Base-by-base conservation (phyloP, 2,888 invertebrate genomes). In the Sepiola atlantica region DNA sequence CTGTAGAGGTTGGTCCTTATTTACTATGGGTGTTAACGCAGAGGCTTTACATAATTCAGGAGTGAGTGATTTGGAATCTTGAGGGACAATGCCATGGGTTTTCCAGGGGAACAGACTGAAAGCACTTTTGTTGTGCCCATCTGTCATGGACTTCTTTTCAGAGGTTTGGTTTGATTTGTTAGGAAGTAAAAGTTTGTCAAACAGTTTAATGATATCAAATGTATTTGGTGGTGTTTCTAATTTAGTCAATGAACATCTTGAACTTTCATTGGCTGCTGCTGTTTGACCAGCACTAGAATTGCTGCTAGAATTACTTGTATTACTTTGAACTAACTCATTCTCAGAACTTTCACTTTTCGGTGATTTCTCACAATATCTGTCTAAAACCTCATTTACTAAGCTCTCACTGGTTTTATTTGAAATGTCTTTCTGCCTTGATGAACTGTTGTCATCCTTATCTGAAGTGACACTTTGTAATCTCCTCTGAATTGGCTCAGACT, bases 171-270 rank as follows among this genome's bases (percentile, higher is more conserved):
- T 94, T 94, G 95, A 94, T 94, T 95, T 95, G n/a, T 95, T 95
- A 20, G 96, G 96, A 21, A 97, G 95, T 54, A 97, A 95, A 16
- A 97, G 95, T 94, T 96, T 96, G 95, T 97, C 96, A 95, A 97
- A 96, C 94, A 97, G 95, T 57, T 96, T 96, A 54, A 96, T 95
- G 93, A 96, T 95, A 94, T 96, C 96, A 95, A 96, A 96, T 16
- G 96, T 95, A 61, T 95, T 95, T 55, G 92, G 45, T 45, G 45
- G 92, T n/a, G 54, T 54, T 92, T 92, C 92, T 92, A 92, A 55
- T 93, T 95, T 94, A 10, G 95, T 95, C 35, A 93, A 28, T 3
- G 57, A 61, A n/a, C 93, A 93, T 90, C 77, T 94, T 24, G 92
- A 55, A n/a, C n/a, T 77, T 77, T n/a, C 77, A 32, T n/a, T 77